Percentiles rank a stretch among this genome's conserved stretches.
Evolutionary conservation across 2,113 vertebrate genomes (phyloP).

Genomic region (Microcebus murinus): DNA sequence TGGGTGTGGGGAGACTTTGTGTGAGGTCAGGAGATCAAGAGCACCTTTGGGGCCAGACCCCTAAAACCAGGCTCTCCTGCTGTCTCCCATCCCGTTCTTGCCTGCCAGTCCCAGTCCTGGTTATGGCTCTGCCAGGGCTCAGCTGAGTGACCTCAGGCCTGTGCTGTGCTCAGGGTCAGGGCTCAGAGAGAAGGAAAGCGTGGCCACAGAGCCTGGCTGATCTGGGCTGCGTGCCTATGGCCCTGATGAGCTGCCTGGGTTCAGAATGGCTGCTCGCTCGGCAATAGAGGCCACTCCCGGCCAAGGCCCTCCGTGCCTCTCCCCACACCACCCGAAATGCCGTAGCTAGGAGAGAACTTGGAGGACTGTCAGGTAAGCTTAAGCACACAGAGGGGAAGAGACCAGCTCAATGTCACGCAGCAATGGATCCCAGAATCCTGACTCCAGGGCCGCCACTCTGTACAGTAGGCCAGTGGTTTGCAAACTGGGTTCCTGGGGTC

Average conservation of each 20-base stretch:
- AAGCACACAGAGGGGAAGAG: neutral
- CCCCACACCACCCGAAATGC: neutral
- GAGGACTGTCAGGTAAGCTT: neutral
- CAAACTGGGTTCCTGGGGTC: neutral
- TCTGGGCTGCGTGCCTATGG: rapidly evolving
- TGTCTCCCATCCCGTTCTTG: neutral
- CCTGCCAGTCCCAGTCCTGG: neutral
- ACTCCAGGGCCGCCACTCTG: neutral
- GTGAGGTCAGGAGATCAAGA: neutral
- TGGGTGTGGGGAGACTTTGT: neutral
- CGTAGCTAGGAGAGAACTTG: neutral
- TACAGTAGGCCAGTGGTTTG: neutral
- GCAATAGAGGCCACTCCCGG: neutral
- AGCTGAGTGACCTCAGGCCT: neutral
- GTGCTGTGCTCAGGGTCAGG: neutral
- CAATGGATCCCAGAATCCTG: neutral
- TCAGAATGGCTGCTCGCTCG: neutral
- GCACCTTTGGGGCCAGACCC: neutral
- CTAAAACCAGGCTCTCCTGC: neutral
- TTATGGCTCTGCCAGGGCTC: too few relatives aligned
- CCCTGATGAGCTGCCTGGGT: neutral
- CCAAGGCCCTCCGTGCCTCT: neutral
- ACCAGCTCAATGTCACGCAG: neutral
- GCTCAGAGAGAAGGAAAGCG: neutral
- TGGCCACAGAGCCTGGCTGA: neutral